Percentiles rank a stretch among this genome's conserved stretches.
Conservation (phyloP, 1,140 invertebrate species). For the Monochamus saltuarius region DNA sequence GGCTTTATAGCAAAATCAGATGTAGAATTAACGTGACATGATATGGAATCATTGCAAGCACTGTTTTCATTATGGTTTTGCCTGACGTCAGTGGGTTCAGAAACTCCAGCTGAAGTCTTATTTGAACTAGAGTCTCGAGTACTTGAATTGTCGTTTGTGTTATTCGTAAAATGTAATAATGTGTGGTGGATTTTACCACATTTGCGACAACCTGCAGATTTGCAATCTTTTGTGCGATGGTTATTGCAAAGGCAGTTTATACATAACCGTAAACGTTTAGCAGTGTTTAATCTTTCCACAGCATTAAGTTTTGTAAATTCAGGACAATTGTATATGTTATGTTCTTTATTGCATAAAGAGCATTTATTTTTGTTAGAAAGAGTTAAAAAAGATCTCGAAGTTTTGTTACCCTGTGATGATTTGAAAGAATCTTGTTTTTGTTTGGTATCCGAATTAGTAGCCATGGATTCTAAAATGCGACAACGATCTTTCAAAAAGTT, state of each 20-base stretch:
- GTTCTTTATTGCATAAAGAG: constrained; percentile 6
- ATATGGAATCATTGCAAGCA: neutral
- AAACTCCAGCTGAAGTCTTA: neutral
- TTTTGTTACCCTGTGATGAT: neutral
- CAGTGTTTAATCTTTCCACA: constrained; percentile 16
- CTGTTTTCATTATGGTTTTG: neutral
- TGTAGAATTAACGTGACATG: constrained; percentile 9
- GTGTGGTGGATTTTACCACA: constrained; percentile 27
- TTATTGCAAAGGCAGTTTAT: constrained; percentile 24
- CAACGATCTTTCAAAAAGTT: constrained; percentile 15
- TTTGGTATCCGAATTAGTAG: neutral
- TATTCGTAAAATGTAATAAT: constrained; percentile 24
- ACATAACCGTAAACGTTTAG: constrained; percentile 23
- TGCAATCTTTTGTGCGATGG: constrained; percentile 26
- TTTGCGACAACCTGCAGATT: constrained; percentile 20
- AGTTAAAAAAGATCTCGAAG: constrained; percentile 1
- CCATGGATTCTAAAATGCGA: constrained; percentile 7
- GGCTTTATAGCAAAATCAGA: neutral
- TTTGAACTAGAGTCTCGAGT: neutral
- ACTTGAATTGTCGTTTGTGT: neutral
- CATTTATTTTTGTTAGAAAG: constrained; percentile 11
- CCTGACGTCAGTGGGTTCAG: neutral
- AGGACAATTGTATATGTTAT: constrained; percentile 11
- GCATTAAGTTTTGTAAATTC: constrained; percentile 19
- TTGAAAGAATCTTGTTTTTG: neutral